Evolutionary conservation across 2,797 vertebrate species (phyloP).

Genomic region (Gallirallus australis): DNA sequence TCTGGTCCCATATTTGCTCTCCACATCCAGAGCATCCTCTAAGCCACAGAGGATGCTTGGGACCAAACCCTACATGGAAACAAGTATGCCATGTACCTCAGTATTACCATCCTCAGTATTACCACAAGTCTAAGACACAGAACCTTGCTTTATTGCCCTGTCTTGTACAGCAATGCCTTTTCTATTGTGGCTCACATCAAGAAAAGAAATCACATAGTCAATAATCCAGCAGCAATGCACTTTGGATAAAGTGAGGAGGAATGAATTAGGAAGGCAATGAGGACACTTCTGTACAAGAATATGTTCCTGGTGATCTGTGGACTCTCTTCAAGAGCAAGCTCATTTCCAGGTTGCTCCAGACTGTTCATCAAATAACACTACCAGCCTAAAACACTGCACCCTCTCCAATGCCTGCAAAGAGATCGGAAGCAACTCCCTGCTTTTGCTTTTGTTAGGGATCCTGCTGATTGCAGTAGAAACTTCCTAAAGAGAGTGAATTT

Average conservation of each 20-base stretch:
- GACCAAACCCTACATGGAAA: background rate
- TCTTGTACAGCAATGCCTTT: background rate
- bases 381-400: background rate
- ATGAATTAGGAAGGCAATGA: constrained; percentile 1
- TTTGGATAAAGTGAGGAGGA: background rate
- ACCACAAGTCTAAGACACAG: background rate
- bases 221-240: background rate
- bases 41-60: background rate
- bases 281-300: background rate
- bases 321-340: background rate
- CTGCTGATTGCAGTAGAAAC: background rate
- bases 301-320: background rate
- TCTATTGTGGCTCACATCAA: background rate
- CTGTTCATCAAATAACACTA: background rate
- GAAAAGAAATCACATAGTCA: constrained; percentile 20
- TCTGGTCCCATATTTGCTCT: background rate
- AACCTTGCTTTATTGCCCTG: background rate
- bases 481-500: background rate
- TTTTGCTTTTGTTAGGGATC: background rate
- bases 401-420: background rate
- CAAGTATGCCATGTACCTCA: background rate
- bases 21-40: background rate
- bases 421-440: background rate
- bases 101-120: background rate
- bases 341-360: background rate